These are phyloP conservation scores for Palaemon carinicauda DNA, from an alignment of 1,140 invertebrate species.

Conservation along the genomic window DNA sequence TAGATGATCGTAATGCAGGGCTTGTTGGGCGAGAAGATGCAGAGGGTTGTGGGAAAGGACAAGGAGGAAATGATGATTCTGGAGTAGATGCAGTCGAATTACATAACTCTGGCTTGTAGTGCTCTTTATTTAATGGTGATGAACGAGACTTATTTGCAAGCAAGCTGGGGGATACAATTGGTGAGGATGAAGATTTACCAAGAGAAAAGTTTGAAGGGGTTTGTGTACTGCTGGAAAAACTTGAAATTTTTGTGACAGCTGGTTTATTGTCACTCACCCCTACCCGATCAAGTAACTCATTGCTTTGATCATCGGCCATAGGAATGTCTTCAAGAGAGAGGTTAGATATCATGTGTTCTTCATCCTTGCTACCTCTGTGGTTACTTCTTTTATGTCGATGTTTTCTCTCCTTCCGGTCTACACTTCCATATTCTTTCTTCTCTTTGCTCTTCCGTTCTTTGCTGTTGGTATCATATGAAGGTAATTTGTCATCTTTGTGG, in stretches of 20 bases:
- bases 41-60: slow-evolving; percentile 21
- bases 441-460: slow-evolving; percentile 2
- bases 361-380: background rate
- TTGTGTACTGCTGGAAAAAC: background rate
- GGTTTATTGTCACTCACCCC: background rate
- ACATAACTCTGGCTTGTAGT: background rate
- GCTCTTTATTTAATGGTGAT: background rate
- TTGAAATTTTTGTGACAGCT: background rate
- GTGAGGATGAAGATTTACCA: slow-evolving; percentile 46
- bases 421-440: background rate
- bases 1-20: background rate
- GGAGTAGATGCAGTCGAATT: slow-evolving; percentile 34
- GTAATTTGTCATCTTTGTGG: slow-evolving; percentile 15
- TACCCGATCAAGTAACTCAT: background rate
- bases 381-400: background rate
- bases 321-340: slow-evolving; percentile 52
- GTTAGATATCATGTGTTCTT: slow-evolving; percentile 23
- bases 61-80: slow-evolving; percentile 31
- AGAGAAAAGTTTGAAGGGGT: slow-evolving; percentile 23
- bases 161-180: background rate
- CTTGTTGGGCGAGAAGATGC: background rate
- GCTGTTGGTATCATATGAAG: background rate
- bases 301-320: slow-evolving; percentile 49
- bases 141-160: background rate
- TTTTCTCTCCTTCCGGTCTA: slow-evolving; percentile 10